Evolutionary conservation across 2,888 invertebrate genomes (phyloP), one percentile per base, ranked within the genome.

Genomic region (Trileptium ribeirensis): DNA sequence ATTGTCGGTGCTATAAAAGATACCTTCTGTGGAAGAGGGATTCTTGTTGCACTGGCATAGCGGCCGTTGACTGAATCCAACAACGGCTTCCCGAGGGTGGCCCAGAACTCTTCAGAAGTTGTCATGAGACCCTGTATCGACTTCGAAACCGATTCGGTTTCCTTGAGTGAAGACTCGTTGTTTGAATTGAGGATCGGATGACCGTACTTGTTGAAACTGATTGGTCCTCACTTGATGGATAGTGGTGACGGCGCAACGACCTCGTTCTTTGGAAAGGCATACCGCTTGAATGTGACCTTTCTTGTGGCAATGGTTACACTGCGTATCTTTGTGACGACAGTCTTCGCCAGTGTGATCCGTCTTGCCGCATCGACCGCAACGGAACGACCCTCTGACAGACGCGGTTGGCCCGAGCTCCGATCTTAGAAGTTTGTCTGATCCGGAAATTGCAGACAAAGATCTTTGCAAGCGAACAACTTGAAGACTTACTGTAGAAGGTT

Each of bases 91-190:
- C 70, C 36, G 70, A 74, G 79, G 15, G 15, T 31, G 19, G 31
- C 33, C 79, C 77, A 77, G 38, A 3, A 34, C 15, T 77, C 3
- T n/a, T 51, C 24, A 31, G 38, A 70, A 82, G 75, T 70, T 81
- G 2, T 67, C 38, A 31, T n/a, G n/a, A 24, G 77, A 29, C 24
- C n/a, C 82, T 15, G 82, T 81, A 2, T 82, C 81, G 19, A 82
- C 67, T 67, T 82, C 82, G 24, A 82, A 24, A 82, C 2, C 19
- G 82, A 38, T n/a, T 24, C 1, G 1, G 1, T 67, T 36, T 24
- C 64, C 67, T 24, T 81, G 29, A 75, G 82, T 82, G 1, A 1
- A 24, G 64, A 81, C 37, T 36, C 24, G 81, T 29, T 81, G 1
- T 81, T 81, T 37, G 1, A 81, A 1, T 24, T 81, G 81, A 1